These are phyloP conservation scores for Furcifer pardalis DNA, from an alignment of 2,797 vertebrate genomes.

Conservation along the genomic window DNA sequence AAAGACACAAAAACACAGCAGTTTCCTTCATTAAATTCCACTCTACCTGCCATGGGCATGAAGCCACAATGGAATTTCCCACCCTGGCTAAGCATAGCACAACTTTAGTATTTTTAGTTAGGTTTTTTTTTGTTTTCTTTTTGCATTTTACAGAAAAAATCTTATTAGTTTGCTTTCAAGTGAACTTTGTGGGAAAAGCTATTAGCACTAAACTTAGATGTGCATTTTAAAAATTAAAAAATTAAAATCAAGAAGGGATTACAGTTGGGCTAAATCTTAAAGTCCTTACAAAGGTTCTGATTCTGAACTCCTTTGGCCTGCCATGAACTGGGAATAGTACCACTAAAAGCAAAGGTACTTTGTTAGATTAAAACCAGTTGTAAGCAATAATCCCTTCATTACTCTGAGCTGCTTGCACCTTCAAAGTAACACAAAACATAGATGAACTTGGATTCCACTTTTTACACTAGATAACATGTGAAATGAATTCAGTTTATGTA, in stretches of 20 bases:
- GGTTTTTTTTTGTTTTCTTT: constrained; percentile 45
- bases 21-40: constrained; percentile 87
- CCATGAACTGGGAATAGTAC: constrained; percentile 59
- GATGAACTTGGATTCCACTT: neutral
- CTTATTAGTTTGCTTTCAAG: constrained; percentile 74
- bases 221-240: constrained; percentile 51
- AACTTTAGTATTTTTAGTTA: constrained; percentile 80
- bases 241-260: constrained; percentile 55
- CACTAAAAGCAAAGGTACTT: constrained; percentile 37
- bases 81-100: constrained; percentile 79
- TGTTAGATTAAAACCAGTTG: constrained; percentile 29
- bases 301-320: constrained; percentile 54
- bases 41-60: constrained; percentile 85
- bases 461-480: constrained; percentile 52
- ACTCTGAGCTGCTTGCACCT: constrained; percentile 1
- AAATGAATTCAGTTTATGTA: constrained; percentile 30
- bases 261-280: constrained; percentile 48
- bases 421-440: neutral
- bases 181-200: constrained; percentile 74
- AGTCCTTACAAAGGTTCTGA: constrained; percentile 46
- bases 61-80: constrained; percentile 87
- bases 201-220: constrained; percentile 70
- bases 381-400: constrained; percentile 22
- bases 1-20: constrained; percentile 87
- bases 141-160: constrained; percentile 52